These are phyloP conservation scores for Chelon labrosus DNA, from an alignment of 2,797 vertebrate genomes.

Conservation along the genomic window DNA sequence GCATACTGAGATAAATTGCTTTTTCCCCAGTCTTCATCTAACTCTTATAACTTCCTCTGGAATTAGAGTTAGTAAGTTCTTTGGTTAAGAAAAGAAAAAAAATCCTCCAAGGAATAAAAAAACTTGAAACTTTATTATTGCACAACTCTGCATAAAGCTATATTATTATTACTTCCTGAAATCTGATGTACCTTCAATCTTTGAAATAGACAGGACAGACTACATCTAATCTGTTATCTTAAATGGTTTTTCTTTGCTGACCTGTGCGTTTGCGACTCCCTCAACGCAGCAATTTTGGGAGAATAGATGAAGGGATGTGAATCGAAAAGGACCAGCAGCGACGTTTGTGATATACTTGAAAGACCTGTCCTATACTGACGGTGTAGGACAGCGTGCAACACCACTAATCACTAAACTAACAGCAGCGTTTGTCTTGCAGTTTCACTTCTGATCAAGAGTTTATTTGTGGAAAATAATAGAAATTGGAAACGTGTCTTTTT, in stretches of 20 bases:
- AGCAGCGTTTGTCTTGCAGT: neutral
- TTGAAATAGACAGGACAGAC: constrained; percentile 18
- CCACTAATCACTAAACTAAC: neutral
- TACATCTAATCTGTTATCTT: constrained; percentile 30
- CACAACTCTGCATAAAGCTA: constrained; percentile 27
- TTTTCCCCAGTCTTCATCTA: constrained; percentile 14
- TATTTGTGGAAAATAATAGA: constrained; percentile 20
- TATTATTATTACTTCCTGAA: constrained; percentile 25
- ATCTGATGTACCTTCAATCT: constrained; percentile 18
- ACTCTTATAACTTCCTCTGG: constrained; percentile 30
- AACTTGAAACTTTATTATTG: constrained; percentile 7
- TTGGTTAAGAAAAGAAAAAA: constrained; percentile 6
- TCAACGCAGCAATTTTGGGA: constrained; percentile 19
- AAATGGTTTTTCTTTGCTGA: constrained; percentile 58
- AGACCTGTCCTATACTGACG: neutral
- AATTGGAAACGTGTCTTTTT: neutral
- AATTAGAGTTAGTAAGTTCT: constrained; percentile 37
- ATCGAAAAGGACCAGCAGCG: neutral
- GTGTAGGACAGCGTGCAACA: neutral
- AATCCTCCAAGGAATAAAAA: constrained; percentile 9
- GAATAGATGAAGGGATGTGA: constrained; percentile 22
- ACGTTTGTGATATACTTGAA: neutral
- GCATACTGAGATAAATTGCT: constrained; percentile 49
- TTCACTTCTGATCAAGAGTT: constrained; percentile 4
- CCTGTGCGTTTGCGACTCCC: constrained; percentile 1